Evolutionary conservation across 2,888 invertebrate genomes (phyloP).

Genomic region (Ectemnius lituratus): DNA sequence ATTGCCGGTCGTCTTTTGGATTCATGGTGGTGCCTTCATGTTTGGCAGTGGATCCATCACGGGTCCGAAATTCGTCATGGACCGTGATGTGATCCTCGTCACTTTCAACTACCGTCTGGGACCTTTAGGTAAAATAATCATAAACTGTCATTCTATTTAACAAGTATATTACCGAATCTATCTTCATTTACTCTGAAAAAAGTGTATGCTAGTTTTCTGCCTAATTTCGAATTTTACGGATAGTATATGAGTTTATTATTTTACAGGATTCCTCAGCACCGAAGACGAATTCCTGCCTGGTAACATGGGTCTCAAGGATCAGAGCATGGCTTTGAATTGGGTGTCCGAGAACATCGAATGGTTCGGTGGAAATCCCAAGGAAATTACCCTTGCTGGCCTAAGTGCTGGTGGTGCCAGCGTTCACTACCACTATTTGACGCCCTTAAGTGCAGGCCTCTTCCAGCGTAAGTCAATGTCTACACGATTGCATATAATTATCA

Average conservation of each 20-base stretch:
- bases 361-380: conserved; percentile 86
- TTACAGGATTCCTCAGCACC: conserved; percentile 86
- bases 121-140: conserved; percentile 80
- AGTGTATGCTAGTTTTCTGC: too few relatives aligned
- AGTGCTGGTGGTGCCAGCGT: conserved; percentile 88
- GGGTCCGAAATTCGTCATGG: conserved; percentile 82
- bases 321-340: conserved; percentile 85
- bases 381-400: conserved; percentile 84
- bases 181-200: too few relatives aligned
- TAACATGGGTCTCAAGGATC: conserved; percentile 88
- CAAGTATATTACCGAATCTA: too few relatives aligned
- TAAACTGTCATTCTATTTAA: too few relatives aligned
- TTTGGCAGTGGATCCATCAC: conserved; percentile 70
- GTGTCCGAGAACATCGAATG: conserved; percentile 83
- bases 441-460: conserved; percentile 81
- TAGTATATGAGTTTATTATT: not conserved
- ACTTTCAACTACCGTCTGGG: conserved; percentile 87
- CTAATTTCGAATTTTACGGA: not conserved
- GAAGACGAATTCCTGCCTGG: conserved; percentile 85
- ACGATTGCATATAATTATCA: too few relatives aligned
- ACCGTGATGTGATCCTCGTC: conserved; percentile 83
- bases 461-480: conserved; percentile 50
- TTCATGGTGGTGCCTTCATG: conserved; percentile 79
- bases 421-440: conserved; percentile 85
- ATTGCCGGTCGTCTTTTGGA: conserved; percentile 72